These are phyloP conservation scores for Megalops atlanticus DNA, from an alignment of 2,113 vertebrate species.

Conservation along the genomic window DNA sequence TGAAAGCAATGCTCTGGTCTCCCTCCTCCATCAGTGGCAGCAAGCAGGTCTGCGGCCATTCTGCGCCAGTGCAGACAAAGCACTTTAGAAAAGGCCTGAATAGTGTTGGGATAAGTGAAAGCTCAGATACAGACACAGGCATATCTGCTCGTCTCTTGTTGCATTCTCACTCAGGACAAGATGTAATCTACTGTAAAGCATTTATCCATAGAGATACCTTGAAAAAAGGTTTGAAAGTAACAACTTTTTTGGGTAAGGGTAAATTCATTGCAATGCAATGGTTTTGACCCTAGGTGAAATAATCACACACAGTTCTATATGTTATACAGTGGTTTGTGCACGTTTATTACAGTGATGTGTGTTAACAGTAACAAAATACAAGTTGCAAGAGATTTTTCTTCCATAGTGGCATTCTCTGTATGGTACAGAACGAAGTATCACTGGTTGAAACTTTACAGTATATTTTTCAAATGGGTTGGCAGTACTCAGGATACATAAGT, in stretches of 20 bases:
- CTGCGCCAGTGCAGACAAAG: neutral
- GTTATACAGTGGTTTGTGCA: too few species aligned
- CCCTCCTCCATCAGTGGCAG: neutral
- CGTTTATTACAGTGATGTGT: neutral
- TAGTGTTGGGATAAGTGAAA: neutral
- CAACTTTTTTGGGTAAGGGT: too few species aligned
- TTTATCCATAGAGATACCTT: neutral
- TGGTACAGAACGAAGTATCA: neutral
- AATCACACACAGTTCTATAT: neutral
- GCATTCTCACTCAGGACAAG: neutral
- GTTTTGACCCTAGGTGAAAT: neutral
- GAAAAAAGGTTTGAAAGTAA: neutral
- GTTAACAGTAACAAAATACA: neutral
- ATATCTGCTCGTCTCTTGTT: neutral
- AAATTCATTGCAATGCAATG: neutral
- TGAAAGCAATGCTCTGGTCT: neutral
- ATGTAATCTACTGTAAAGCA: neutral
- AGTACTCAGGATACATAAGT: neutral
- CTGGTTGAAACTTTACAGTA: neutral
- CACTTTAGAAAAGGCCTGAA: neutral
- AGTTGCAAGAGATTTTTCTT: neutral
- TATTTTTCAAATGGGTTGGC: neutral
- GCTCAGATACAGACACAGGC: neutral
- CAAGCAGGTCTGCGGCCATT: neutral
- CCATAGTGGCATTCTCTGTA: neutral